Evolutionary conservation across 2,797 vertebrate species (phyloP), one percentile per base, ranked within the genome.

Genomic region (Notoglanidium macrostoma): DNA sequence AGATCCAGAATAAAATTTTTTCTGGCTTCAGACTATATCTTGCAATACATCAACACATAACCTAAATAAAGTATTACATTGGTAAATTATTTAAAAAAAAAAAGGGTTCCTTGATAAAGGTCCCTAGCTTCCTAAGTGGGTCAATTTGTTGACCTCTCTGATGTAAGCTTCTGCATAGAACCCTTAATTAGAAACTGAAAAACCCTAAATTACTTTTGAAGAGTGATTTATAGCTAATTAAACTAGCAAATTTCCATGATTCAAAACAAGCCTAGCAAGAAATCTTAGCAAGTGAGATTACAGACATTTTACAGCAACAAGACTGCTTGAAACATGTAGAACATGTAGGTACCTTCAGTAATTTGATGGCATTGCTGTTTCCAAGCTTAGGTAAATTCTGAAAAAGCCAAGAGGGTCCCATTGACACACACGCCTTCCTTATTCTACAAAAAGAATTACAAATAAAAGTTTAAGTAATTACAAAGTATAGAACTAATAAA

Each of bases 301-400:
- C 70, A 83, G n/a, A 54, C 21, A 61, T 87, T 73, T 8, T 72
- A 21, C 80, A 44, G 6, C 26, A n/a, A 32, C 57, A 46, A 67
- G 7, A 32, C 46, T 2, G 32, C 3, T 63, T 10, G 9, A 19
- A 40, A 35, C 21, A 68, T 78, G 21, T 19, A 65, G 46, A 65
- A 49, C 8, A 8, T 65, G 17, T n/a, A 54, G 32, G 14, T 96
- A 99, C 98, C 98, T 97, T 91, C 9, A 99, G 92, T 0, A 96
- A 93, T 91, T 93, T 96, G 78, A 96, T 94, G 86, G 94, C 96
- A 1, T 86, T 92, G 90, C 97, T 99, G 92, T 98, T 97, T 91
- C 94, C 95, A 87, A 94, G 21, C 78, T 93, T 96, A 57, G 98
- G 98, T 26, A 97, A 91, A 54, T 94, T 96, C 86, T 96, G 95